Conservation (phyloP, 2,113 vertebrate genomes). For the Zosterops japonicus region DNA sequence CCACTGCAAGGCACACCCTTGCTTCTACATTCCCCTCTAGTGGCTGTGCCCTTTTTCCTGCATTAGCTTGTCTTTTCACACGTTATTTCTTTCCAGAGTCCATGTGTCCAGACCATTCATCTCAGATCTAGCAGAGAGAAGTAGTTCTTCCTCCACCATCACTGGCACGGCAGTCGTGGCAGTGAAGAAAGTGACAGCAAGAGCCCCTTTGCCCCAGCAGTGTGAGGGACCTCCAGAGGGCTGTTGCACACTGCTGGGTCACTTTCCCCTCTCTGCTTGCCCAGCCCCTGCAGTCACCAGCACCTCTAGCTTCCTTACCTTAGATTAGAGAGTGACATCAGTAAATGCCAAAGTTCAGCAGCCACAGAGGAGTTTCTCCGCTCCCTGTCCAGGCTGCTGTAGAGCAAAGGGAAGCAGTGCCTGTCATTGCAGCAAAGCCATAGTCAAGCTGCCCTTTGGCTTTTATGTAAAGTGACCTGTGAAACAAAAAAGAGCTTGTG, state of each 20-base stretch:
- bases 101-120: background rate
- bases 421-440: background rate
- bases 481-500: background rate
- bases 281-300: background rate
- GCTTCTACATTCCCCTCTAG: background rate
- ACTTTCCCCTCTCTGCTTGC: background rate
- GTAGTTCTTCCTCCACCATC: background rate
- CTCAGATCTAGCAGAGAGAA: background rate
- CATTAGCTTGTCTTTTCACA: background rate
- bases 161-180: background rate
- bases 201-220: background rate
- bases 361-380: background rate
- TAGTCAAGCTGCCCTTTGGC: background rate
- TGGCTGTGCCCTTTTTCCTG: background rate
- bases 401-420: background rate
- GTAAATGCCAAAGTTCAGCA: background rate
- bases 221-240: rapidly evolving
- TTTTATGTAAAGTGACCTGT: background rate
- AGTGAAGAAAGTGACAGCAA: rapidly evolving
- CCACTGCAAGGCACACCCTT: rapidly evolving
- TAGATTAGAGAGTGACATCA: background rate
- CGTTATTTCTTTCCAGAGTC: background rate
- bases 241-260: background rate
- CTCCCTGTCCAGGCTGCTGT: background rate
- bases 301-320: background rate